Evolutionary conservation across 2,888 invertebrate species (phyloP).

Genomic region (Ichneumoninae sp.): DNA sequence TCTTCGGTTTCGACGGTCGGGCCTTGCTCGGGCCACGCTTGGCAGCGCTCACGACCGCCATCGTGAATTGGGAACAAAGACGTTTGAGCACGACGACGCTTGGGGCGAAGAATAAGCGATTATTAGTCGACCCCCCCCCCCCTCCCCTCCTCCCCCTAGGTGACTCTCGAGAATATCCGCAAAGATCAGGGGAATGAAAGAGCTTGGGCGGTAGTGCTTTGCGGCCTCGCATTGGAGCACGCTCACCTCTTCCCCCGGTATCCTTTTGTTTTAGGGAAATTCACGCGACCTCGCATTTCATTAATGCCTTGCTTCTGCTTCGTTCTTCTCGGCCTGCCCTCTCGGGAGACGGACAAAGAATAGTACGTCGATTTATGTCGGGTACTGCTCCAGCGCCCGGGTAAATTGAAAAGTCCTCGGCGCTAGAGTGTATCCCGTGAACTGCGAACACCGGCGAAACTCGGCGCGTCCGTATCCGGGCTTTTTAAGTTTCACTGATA

Average conservation of each 20-base stretch:
- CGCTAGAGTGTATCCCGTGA: conserved; percentile 12
- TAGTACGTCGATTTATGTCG: conserved; percentile 32
- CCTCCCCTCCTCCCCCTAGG: background rate
- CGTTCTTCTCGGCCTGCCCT: background rate
- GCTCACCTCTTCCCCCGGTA: conserved; percentile 3
- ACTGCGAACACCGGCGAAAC: background rate
- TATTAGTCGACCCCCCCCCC: conserved; percentile 16
- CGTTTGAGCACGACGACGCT: conserved; percentile 14
- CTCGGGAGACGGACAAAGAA: conserved; percentile 20
- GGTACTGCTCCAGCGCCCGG: background rate
- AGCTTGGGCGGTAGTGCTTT: conserved; percentile 3
- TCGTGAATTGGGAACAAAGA: conserved; percentile 32
- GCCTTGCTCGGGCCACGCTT: background rate
- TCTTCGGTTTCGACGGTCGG: background rate
- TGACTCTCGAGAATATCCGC: conserved; percentile 35
- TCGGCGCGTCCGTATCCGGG: background rate
- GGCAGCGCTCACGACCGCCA: conserved; percentile 13
- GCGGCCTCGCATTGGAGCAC: background rate
- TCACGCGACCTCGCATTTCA: conserved; percentile 72
- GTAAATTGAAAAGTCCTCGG: conserved; percentile 37
- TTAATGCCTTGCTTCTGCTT: conserved; percentile 53
- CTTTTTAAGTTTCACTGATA: background rate
- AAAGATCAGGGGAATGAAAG: conserved; percentile 1
- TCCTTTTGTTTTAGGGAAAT: conserved; percentile 70
- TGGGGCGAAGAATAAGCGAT: conserved; percentile 38